Percentiles rank a stretch among this genome's conserved stretches.
Conservation (phyloP, 2,888 invertebrate species). For the Drosophila anomalata region DNA sequence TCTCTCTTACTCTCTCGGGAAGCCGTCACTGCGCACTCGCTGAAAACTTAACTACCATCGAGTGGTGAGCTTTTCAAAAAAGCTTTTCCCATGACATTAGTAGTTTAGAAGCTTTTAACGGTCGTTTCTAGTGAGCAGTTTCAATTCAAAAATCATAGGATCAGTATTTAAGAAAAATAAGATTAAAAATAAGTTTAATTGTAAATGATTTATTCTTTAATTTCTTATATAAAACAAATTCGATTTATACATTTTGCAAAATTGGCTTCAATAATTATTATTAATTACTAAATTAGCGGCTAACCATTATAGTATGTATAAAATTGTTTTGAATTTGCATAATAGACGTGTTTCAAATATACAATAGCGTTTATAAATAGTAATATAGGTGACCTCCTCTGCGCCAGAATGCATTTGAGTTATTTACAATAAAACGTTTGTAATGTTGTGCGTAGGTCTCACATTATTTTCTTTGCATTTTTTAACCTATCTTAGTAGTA, state of each 20-base stretch:
- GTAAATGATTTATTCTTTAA: constrained; percentile 35
- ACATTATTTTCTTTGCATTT: constrained; percentile 14
- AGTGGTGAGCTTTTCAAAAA: constrained; percentile 16
- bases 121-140: not conserved
- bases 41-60: constrained; percentile 30
- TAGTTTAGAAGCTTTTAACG: not conserved
- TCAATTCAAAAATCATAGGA: too few species aligned
- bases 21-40: constrained; percentile 43
- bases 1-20: constrained; percentile 12
- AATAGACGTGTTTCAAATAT: constrained; percentile 27
- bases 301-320: constrained; percentile 44
- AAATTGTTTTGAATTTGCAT: constrained; percentile 22
- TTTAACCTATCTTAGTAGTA: constrained; percentile 27
- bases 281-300: constrained; percentile 20
- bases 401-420: constrained; percentile 48
- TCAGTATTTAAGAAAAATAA: too few species aligned
- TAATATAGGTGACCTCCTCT: constrained; percentile 2
- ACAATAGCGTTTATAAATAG: constrained; percentile 22
- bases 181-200: not conserved
- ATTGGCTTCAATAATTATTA: constrained; percentile 40
- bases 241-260: constrained; percentile 53
- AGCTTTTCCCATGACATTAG: constrained; percentile 45
- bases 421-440: constrained; percentile 51
- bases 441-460: constrained; percentile 41
- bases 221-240: constrained; percentile 62